Percentiles rank a stretch among this genome's conserved stretches.
Evolutionary conservation across 1,140 invertebrate genomes (phyloP).

Genomic region (Drosophila tristis): DNA sequence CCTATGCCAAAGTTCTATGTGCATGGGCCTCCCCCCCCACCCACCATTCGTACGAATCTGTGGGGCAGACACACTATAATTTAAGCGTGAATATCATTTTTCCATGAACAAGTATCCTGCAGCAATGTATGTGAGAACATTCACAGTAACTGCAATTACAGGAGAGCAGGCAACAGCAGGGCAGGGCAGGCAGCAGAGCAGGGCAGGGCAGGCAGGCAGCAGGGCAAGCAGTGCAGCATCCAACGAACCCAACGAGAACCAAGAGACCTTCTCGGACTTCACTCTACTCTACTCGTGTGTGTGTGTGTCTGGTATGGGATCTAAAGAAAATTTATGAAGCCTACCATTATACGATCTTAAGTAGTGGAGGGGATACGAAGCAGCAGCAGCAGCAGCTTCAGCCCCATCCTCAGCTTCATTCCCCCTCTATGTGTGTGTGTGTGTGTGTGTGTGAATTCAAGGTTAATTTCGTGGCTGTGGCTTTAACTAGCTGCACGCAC

Average conservation of each 20-base stretch:
- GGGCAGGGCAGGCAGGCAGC: neutral
- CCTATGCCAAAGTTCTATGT: neutral
- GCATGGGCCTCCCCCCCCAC: neutral
- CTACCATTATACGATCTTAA: constrained; percentile 77
- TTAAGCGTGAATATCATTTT: constrained; percentile 83
- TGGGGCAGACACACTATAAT: constrained; percentile 75
- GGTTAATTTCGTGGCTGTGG: constrained; percentile 69
- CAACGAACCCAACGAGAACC: constrained; percentile 19
- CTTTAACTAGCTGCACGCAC: constrained; percentile 81
- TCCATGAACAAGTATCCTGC: constrained; percentile 82
- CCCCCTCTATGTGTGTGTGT: constrained; percentile 36
- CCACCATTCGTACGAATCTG: constrained; percentile 35
- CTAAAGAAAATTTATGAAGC: constrained; percentile 82
- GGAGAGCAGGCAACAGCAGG: constrained; percentile 5
- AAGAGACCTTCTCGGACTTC: constrained; percentile 28
- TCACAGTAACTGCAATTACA: constrained; percentile 82
- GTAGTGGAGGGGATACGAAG: constrained; percentile 54
- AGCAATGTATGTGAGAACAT: constrained; percentile 81
- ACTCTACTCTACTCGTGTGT: neutral
- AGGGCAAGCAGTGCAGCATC: constrained; percentile 10
- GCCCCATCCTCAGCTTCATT: constrained; percentile 7
- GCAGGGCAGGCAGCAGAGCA: no score
- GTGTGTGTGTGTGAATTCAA: constrained; percentile 72
- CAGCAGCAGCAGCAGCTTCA: neutral
- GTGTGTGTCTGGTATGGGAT: constrained; percentile 45